Percentiles rank a stretch among this genome's conserved stretches.
Evolutionary conservation across 2,888 invertebrate genomes (phyloP).

Genomic region (Mythimna lalbum): DNA sequence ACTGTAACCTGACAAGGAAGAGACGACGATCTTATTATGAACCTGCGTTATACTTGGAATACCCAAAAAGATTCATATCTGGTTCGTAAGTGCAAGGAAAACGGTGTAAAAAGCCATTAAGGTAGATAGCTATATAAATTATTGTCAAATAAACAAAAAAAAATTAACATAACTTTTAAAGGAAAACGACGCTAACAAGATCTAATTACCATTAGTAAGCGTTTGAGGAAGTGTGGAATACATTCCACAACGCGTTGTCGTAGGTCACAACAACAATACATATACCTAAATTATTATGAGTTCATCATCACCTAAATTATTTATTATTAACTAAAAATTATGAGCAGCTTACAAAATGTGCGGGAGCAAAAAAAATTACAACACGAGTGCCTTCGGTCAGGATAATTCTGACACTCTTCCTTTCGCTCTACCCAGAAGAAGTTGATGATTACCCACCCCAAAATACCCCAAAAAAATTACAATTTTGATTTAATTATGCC

Average conservation of each 20-base stretch:
- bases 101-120: not conserved
- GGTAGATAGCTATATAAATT: not conserved
- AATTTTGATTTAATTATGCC: not conserved
- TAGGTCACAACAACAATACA: conserved; percentile 44
- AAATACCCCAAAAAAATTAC: not conserved
- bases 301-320: no score
- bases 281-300: not conserved
- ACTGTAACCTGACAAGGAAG: conserved; percentile 21
- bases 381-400: no score
- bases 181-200: conserved; percentile 15
- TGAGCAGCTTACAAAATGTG: conserved; percentile 73
- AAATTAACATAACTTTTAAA: conserved; percentile 2
- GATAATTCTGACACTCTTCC: no score
- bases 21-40: conserved; percentile 9
- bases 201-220: conserved; percentile 33
- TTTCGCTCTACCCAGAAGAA: no score
- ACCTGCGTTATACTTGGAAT: not conserved
- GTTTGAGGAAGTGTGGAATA: conserved; percentile 1
- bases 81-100: conserved; percentile 12
- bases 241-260: conserved; percentile 30
- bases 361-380: not conserved
- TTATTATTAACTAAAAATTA: no score
- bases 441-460: no score
- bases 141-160: conserved; percentile 1
- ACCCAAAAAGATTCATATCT: not conserved